Evolutionary conservation across 2,888 invertebrate genomes (phyloP).

Genomic region (Cosmorhoe ocellata): DNA sequence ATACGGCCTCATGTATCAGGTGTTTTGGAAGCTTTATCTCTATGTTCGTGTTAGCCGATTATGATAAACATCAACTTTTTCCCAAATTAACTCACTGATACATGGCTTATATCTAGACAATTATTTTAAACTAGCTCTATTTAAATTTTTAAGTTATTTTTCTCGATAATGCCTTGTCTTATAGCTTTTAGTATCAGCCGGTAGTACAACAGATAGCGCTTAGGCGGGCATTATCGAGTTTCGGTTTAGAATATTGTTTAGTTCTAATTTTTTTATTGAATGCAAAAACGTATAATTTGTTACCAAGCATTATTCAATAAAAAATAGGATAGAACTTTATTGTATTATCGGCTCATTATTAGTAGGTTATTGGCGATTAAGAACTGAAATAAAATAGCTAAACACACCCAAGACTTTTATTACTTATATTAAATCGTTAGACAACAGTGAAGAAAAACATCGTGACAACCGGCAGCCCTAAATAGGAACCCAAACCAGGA

Average conservation of each 20-base stretch:
- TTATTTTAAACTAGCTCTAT: constrained; percentile 71
- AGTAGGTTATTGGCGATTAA: constrained; percentile 81
- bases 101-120: constrained; percentile 62
- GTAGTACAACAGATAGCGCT: constrained; percentile 36
- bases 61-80: constrained; percentile 43
- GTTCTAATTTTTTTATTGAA: constrained; percentile 76
- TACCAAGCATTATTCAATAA: constrained; percentile 82
- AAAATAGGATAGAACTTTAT: constrained; percentile 78
- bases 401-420: constrained; percentile 57
- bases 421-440: no score
- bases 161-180: constrained; percentile 58
- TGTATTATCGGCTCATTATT: constrained; percentile 82
- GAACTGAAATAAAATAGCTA: constrained; percentile 83
- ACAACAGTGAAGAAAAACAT: no score
- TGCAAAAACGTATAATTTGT: constrained; percentile 79
- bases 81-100: constrained; percentile 64
- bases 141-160: constrained; percentile 75
- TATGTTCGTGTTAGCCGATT: constrained; percentile 35
- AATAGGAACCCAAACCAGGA: no score
- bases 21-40: constrained; percentile 46
- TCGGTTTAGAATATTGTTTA: constrained; percentile 73
- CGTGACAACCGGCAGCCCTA: no score
- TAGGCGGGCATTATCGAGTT: constrained; percentile 63
- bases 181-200: constrained; percentile 26
- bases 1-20: constrained; percentile 61